A percentile compares a stretch with the other conserved stretches of the same genome.
These are phyloP conservation scores for Diorhabda sublineata DNA, from an alignment of 1,140 invertebrate species.

Conservation along the genomic window DNA sequence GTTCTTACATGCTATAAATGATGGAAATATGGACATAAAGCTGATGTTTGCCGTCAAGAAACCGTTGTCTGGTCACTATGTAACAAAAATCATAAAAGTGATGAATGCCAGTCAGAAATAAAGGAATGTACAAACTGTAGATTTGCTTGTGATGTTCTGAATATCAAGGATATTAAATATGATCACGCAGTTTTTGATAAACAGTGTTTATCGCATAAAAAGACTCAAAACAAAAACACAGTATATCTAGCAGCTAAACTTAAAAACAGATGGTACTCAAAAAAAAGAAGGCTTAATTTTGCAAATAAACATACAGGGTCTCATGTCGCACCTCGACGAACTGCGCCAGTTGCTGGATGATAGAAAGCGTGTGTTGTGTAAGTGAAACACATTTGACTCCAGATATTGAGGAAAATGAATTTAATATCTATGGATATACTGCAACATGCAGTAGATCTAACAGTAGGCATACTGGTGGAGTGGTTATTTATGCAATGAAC, in stretches of 20 bases:
- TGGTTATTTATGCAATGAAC: not conserved
- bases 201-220: not conserved
- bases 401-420: not conserved
- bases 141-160: not conserved
- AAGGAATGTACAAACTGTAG: conserved; percentile 1
- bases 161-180: not conserved
- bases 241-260: not conserved
- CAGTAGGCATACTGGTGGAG: not conserved
- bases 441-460: not conserved
- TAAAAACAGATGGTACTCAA: not conserved
- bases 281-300: not conserved
- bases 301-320: not conserved
- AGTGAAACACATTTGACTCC: not conserved
- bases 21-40: conserved; percentile 1
- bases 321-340: not conserved
- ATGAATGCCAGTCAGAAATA: not conserved
- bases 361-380: not conserved
- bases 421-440: not conserved
- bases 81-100: conserved; percentile 3
- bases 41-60: not conserved
- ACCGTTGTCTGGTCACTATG: not conserved
- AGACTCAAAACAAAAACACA: not conserved
- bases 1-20: not conserved
- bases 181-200: not conserved
- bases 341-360: not conserved